These are phyloP conservation scores for Saccopteryx leptura DNA, from an alignment of 2,113 vertebrate species.

Conservation along the genomic window DNA sequence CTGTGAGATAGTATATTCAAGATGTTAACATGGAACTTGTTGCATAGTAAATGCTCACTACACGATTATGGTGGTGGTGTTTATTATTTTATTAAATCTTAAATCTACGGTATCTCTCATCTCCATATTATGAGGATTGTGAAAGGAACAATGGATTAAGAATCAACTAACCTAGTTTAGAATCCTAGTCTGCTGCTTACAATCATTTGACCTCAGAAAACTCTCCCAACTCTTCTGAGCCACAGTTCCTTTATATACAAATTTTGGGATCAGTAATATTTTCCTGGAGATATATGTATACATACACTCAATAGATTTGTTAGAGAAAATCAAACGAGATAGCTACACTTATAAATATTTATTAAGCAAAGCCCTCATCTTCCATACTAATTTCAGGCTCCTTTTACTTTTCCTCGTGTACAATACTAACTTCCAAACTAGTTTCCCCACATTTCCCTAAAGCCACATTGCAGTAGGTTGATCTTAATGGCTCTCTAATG, in stretches of 20 bases:
- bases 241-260: slow-evolving; percentile 7
- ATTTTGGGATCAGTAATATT: neutral
- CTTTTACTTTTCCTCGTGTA: neutral
- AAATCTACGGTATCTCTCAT: neutral
- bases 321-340: slow-evolving; percentile 13
- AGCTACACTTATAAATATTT: neutral
- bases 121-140: neutral
- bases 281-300: neutral
- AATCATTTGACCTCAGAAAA: neutral
- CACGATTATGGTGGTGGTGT: too few species aligned
- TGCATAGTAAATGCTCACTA: neutral
- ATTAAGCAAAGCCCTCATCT: slow-evolving; percentile 17
- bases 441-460: neutral
- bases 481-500: neutral
- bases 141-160: neutral
- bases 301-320: neutral
- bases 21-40: neutral
- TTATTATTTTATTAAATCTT: neutral
- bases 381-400: neutral
- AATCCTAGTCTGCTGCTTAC: neutral
- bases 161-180: neutral
- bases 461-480: neutral
- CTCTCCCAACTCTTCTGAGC: neutral
- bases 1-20: neutral
- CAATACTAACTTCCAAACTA: neutral